Evolutionary conservation across 2,888 invertebrate genomes (phyloP).

Genomic region (Lysandra bellargus): DNA sequence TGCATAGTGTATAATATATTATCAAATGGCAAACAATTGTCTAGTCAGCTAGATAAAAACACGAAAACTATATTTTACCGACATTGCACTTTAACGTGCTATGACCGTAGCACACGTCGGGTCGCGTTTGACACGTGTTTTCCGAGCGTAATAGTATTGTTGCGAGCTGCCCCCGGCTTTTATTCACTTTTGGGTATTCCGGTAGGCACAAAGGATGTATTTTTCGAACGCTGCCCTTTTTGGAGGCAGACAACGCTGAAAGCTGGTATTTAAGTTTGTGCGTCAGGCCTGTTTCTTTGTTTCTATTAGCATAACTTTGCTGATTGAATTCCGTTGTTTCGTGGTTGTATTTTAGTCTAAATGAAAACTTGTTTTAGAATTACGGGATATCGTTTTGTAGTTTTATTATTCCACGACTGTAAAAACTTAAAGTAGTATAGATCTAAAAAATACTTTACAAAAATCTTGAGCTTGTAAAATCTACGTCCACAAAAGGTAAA

Average conservation of each 20-base stretch:
- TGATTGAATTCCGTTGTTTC: background rate
- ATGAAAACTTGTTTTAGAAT: no score
- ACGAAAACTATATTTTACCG: background rate
- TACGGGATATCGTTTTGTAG: background rate
- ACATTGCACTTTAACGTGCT: background rate
- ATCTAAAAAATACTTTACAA: no score
- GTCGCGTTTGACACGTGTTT: conserved; percentile 21
- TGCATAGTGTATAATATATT: no score
- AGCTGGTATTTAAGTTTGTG: background rate
- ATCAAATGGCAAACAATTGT: no score
- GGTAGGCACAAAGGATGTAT: background rate
- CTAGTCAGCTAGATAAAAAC: background rate
- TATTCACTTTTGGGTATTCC: conserved; percentile 8
- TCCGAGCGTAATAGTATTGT: conserved; percentile 18
- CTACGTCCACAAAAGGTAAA: no score
- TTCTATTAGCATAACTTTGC: background rate
- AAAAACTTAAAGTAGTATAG: no score
- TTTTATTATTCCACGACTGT: background rate
- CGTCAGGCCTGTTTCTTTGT: background rate
- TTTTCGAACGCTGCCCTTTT: background rate
- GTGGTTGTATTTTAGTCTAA: no score
- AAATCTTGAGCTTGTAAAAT: no score
- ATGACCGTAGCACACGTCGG: background rate
- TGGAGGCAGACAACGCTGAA: background rate
- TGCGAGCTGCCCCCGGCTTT: background rate